Conservation (phyloP, 2,888 invertebrate species). For the Eupelmus urozonus region DNA sequence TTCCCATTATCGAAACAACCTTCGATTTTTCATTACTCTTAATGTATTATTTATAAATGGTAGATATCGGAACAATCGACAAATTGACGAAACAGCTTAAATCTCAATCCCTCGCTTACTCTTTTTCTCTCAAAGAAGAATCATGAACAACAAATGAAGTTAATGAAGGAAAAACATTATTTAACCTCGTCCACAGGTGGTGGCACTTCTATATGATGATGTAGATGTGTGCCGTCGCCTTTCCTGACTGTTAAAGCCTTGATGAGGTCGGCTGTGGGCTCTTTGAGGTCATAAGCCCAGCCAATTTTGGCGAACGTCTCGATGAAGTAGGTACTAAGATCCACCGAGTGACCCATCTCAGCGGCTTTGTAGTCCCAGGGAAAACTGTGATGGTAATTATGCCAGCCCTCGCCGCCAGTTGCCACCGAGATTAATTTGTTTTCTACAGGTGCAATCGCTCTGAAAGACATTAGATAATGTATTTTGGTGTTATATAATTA, state of each 20-base stretch:
- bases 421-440: constrained; percentile 69
- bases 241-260: constrained; percentile 79
- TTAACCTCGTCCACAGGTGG: background rate
- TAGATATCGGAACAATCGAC: too few species aligned
- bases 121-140: background rate
- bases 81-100: too few species aligned
- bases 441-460: constrained; percentile 64
- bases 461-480: constrained; percentile 37
- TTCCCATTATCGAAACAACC: too few species aligned
- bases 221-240: constrained; percentile 79
- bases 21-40: too few species aligned
- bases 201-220: constrained; percentile 7
- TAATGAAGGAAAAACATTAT: too few species aligned
- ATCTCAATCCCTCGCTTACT: background rate
- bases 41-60: too few species aligned
- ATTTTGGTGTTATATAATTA: too few species aligned
- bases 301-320: constrained; percentile 85
- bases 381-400: constrained; percentile 92
- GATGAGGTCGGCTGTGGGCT: constrained; percentile 81
- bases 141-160: background rate
- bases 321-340: constrained; percentile 84
- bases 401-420: constrained; percentile 78
- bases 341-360: constrained; percentile 84
- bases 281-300: constrained; percentile 88
- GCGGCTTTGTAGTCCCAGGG: constrained; percentile 96